Base-by-base conservation (phyloP, 1,140 invertebrate genomes). In the Leptinotarsa lineolata region DNA sequence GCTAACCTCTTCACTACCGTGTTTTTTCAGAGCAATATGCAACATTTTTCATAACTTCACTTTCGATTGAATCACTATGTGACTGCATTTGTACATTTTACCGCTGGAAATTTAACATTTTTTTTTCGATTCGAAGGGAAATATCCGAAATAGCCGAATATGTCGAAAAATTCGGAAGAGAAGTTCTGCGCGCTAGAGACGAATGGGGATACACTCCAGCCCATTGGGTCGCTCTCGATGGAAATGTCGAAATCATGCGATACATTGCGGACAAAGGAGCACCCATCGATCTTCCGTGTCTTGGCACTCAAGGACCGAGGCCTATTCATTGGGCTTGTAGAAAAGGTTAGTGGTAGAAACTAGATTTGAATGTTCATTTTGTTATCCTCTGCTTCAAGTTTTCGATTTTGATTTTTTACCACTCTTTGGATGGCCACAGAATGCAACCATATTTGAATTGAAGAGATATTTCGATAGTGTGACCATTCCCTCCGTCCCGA, bases 271-370 rank as follows among this genome's bases (percentile, higher is more conserved):
- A 95, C 80, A 87, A 91, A 71, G 91, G 90, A 68, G 93, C 92
- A 16, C 93, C 94, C 2, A 89, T 96, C 8, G 93, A 97, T 85
- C 86, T 96, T 60, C 91, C 94, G 1, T 96, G 94, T 80, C 85
- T 95, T 65, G 95, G 95, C 58, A 95, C 93, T 2, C 90, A 96
- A 84, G 95, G 94, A 3, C 94, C 95, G 0, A 88, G 92, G 58
- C 95, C 95, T 1, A 95, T 97, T 73, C 95, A 97, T 82, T 97
- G 95, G 95, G 95, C 95, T 2, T 96, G 95, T 83, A 45, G 86
- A 86, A 74, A 91, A 90, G 86, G 77, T 78, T 39, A 68, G n/a
- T 69, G 64, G 64, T 44, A 22, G n/a, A 59, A 20, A 70, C 15
- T 70, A n/a, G 20, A 59, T n/a, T 24, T 21, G 13, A 6, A 70